Conservation (phyloP, 2,797 vertebrate species). For the Notolabrus celidotus region DNA sequence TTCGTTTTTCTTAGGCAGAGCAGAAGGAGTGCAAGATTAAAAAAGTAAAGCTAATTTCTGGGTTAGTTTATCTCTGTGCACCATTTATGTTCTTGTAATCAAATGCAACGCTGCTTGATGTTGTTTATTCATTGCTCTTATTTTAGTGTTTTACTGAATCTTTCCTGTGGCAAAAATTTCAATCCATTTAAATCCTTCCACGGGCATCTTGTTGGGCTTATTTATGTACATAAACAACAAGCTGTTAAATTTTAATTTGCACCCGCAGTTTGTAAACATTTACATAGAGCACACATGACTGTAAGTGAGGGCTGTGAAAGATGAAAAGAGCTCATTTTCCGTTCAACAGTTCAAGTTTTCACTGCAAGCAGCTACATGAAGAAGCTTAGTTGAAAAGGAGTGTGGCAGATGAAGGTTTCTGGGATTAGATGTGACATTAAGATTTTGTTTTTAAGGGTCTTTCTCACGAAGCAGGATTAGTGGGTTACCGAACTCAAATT, state of each 20-base stretch:
- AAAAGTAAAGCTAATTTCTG: not conserved
- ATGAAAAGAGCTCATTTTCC: constrained; percentile 21
- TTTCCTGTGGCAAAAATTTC: constrained; percentile 3
- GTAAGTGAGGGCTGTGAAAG: constrained; percentile 5
- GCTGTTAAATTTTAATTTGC: constrained; percentile 20
- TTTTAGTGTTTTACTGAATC: not conserved
- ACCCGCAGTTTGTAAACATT: constrained; percentile 9
- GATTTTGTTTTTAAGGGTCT: constrained; percentile 61
- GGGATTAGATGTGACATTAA: constrained; percentile 67
- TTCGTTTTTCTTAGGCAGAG: not conserved
- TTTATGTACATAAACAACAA: not conserved
- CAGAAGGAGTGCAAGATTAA: not conserved
- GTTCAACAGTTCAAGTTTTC: constrained; percentile 27
- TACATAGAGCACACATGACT: not conserved
- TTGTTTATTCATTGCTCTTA: constrained; percentile 18
- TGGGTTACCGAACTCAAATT: constrained; percentile 53
- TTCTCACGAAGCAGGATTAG: constrained; percentile 62
- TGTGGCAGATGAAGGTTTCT: constrained; percentile 32
- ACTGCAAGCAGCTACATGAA: constrained; percentile 18
- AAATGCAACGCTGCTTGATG: constrained; percentile 11
- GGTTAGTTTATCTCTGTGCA: not conserved
- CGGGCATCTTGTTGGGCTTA: not conserved
- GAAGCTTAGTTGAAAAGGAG: constrained; percentile 39
- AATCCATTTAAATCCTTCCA: constrained; percentile 5
- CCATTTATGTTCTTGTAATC: constrained; percentile 4